Evolutionary conservation across 2,888 invertebrate species (phyloP), one percentile per base, ranked within the genome.

Genomic region (Brassicogethes aeneus): DNA sequence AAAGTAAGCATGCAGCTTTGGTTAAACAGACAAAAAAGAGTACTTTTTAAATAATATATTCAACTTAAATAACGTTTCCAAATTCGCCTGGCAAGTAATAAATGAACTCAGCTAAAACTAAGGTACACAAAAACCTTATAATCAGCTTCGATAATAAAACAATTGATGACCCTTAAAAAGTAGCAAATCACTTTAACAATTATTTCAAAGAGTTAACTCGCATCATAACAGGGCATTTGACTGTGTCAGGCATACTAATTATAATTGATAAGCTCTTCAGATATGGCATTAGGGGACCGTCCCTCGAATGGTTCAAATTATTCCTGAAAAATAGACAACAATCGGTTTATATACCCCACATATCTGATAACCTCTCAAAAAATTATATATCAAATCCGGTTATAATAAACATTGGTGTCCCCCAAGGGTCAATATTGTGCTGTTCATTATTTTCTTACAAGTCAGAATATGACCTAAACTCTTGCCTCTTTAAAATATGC

Each of bases 221-320:
- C 23, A 23, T 23, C 23, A 23, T 23, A 23, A 23, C 23, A 23
- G 23, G 23, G 23, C 23, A 23, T 23, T 23, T 23, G 23, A 23
- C 23, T 23, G 23, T 10, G 23, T 23, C 23, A 23, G 23, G 23
- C 23, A 23, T 23, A 10, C 5, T 10, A n/a, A 23, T 23, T 7
- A 5, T 23, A 10, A 23, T 23, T 23, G 23, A 23, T 23, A 23
- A 23, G 23, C 23, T 23, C 10, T 23, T 23, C 10, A 23, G 23
- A 23, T 23, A 23, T 23, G 23, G 10, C 23, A 23, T 23, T 23
- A 23, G 23, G 23, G 23, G 23, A 5, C 23, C 23, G 23, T 5
- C 23, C 23, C 23, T 23, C 23, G 23, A 23, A 5, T 23, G 10
- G 23, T 23, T 23, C 23, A 10, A 23, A 10, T 23, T 10, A 23